These are phyloP conservation scores for Oreortyx pictus DNA, from an alignment of 2,797 vertebrate genomes.

Conservation along the genomic window DNA sequence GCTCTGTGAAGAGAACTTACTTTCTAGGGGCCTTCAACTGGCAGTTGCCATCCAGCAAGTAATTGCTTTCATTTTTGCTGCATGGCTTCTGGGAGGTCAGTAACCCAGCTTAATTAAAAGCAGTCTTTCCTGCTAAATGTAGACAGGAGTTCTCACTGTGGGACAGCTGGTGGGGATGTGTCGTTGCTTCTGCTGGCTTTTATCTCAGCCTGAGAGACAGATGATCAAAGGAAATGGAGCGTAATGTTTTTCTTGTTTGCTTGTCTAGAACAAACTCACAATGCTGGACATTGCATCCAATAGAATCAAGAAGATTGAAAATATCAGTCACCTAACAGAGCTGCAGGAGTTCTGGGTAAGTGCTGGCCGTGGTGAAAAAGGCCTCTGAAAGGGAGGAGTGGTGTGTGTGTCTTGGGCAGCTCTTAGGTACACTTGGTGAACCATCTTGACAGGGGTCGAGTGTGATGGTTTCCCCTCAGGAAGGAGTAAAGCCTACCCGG, in stretches of 20 bases:
- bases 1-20: background rate
- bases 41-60: background rate
- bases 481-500: background rate
- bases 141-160: background rate
- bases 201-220: background rate
- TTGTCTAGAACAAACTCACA: slow-evolving; percentile 93
- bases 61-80: background rate
- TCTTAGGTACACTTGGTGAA: background rate
- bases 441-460: background rate
- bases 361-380: background rate
- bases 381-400: background rate
- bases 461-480: background rate
- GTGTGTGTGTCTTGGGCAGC: background rate
- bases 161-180: background rate
- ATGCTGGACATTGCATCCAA: slow-evolving; percentile 97
- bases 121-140: background rate
- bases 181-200: background rate
- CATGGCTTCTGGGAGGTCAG: background rate
- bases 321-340: slow-evolving; percentile 93
- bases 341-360: slow-evolving; percentile 98
- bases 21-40: background rate
- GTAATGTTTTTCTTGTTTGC: slow-evolving; percentile 49
- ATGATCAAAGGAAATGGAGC: background rate
- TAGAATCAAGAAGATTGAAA: slow-evolving; percentile 98
- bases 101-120: background rate